phyloP scores from a whole-genome alignment of 1,140 invertebrate genomes.

The Aricia agestis region DNA sequence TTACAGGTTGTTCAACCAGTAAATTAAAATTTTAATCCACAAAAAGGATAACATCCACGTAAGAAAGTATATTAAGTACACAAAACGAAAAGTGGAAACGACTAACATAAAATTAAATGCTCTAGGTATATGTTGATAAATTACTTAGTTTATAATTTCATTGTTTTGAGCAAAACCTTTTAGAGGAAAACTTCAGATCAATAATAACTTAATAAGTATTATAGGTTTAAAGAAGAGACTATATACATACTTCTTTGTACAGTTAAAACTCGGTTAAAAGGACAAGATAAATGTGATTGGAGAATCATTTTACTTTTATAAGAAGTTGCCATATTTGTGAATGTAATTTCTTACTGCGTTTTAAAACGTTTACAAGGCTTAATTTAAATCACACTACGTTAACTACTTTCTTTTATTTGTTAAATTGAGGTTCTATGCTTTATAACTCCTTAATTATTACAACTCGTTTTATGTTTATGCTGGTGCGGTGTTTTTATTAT shows the following conservation, averaged over 20 bases:
- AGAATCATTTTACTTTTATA: slow-evolving; percentile 1
- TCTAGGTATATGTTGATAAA: too few species aligned
- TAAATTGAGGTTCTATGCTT: slow-evolving; percentile 3
- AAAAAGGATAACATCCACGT: not conserved
- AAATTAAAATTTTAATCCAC: not conserved
- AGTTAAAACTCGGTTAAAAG: not conserved
- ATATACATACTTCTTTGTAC: too few species aligned
- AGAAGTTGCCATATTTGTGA: slow-evolving; percentile 5
- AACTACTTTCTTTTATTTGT: slow-evolving; percentile 9
- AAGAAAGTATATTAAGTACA: too few species aligned
- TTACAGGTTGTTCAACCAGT: not conserved
- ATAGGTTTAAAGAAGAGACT: too few species aligned
- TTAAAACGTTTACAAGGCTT: slow-evolving; percentile 10
- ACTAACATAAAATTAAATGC: too few species aligned
- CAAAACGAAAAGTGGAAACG: too few species aligned
- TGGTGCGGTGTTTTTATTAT: not conserved
- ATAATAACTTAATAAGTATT: too few species aligned
- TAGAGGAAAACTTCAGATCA: too few species aligned
- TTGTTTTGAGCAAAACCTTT: too few species aligned
- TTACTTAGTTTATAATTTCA: too few species aligned
- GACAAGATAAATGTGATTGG: not conserved
- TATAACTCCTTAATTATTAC: not conserved
- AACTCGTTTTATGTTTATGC: not conserved
- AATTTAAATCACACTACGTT: slow-evolving; percentile 1
- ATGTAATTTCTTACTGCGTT: not conserved